phyloP scores from a whole-genome alignment of 2,888 invertebrate species.

The Andrena bicolor region DNA sequence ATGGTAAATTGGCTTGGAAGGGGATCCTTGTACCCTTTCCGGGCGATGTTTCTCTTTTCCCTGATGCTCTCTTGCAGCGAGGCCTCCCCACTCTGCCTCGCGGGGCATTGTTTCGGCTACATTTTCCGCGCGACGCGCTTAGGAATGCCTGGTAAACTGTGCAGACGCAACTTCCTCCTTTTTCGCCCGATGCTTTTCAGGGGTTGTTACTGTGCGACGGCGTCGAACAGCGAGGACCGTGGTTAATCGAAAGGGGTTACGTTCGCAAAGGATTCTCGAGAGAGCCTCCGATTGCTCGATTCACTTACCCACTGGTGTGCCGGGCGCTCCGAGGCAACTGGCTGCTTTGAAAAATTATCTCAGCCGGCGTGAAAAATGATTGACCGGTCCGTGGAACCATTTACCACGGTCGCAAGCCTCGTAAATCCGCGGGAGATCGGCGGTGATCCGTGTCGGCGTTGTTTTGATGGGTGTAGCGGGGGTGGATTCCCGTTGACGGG shows the following conservation, averaged over 20 bases:
- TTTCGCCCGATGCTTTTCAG: neutral
- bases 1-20: constrained; percentile 75
- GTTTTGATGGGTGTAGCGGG: constrained; percentile 59
- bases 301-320: neutral
- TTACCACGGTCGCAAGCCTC: constrained; percentile 38
- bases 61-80: constrained; percentile 5
- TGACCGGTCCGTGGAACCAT: constrained; percentile 32
- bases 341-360: constrained; percentile 42
- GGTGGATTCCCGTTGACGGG: constrained; percentile 55
- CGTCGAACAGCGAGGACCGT: neutral
- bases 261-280: no score
- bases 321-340: neutral
- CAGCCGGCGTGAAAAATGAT: constrained; percentile 51
- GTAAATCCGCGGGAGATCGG: constrained; percentile 38
- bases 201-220: neutral
- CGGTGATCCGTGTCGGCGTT: constrained; percentile 61
- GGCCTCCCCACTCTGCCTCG: neutral
- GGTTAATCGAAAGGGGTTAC: no score
- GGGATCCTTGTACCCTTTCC: constrained; percentile 66
- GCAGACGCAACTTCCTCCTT: neutral
- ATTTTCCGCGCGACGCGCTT: constrained; percentile 28
- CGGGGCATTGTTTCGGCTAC: constrained; percentile 41
- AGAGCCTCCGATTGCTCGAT: neutral
- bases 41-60: constrained; percentile 17
- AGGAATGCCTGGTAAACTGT: neutral